Evolutionary conservation across 2,797 vertebrate species (phyloP).

Genomic region (Clarias pachynema): DNA sequence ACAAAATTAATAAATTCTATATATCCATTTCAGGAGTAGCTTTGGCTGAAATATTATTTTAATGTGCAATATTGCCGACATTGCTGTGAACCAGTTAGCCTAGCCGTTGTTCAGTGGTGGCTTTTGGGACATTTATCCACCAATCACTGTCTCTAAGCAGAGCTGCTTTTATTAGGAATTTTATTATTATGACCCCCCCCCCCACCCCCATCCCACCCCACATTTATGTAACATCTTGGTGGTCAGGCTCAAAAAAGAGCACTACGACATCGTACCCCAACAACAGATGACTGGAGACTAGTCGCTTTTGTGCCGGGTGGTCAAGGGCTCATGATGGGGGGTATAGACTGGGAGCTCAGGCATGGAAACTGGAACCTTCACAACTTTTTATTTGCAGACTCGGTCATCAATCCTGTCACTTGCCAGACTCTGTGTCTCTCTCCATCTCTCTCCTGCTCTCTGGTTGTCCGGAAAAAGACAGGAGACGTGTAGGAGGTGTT

Average conservation of each 20-base stretch:
- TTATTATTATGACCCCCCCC: constrained; percentile 10
- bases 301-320: not conserved
- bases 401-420: not conserved
- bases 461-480: not conserved
- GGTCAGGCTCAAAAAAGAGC: constrained; percentile 30
- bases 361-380: constrained; percentile 1
- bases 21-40: not conserved
- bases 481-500: not conserved
- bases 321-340: not conserved
- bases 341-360: constrained; percentile 6
- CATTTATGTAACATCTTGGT: constrained; percentile 35
- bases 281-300: constrained; percentile 21
- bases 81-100: not conserved
- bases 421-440: constrained; percentile 47
- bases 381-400: constrained; percentile 25
- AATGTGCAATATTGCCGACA: not conserved
- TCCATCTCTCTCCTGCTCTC: constrained; percentile 25
- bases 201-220: too few relatives aligned
- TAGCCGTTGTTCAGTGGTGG: not conserved
- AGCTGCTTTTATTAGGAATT: constrained; percentile 58
- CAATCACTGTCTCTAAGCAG: constrained; percentile 53
- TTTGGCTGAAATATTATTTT: not conserved
- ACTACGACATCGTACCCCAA: constrained; percentile 18
- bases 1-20: too few relatives aligned
- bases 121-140: not conserved